A percentile compares a stretch with the other conserved stretches of the same genome.
Evolutionary conservation across 2,797 vertebrate species (phyloP).

Genomic region (Hephaestus fuliginosus): DNA sequence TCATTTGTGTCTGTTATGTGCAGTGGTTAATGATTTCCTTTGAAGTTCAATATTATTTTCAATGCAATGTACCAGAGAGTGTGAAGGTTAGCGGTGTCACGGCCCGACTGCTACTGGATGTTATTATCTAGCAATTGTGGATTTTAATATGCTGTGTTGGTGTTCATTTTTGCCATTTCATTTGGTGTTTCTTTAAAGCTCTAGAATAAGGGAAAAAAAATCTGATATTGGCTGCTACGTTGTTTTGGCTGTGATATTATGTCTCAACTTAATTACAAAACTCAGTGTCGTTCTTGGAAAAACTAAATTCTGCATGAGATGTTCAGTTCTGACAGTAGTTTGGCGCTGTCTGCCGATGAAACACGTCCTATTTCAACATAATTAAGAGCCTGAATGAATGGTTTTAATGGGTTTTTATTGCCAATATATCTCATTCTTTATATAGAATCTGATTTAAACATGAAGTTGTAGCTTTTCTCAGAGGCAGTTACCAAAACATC

Average conservation of each 20-base stretch:
- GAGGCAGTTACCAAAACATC: slow-evolving; percentile 19
- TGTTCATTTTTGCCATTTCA: not conserved
- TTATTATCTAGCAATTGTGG: slow-evolving; percentile 9
- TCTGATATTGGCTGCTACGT: not conserved
- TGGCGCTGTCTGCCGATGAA: not conserved
- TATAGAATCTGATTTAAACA: not conserved
- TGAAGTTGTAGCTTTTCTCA: slow-evolving; percentile 5
- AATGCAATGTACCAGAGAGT: not conserved
- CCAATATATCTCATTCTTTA: not conserved
- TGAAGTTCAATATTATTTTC: slow-evolving; percentile 11
- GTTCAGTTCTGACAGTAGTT: not conserved
- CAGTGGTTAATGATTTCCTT: slow-evolving; percentile 17
- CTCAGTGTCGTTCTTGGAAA: not conserved
- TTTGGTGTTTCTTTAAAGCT: not conserved
- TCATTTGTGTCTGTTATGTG: slow-evolving; percentile 3
- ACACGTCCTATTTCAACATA: not conserved
- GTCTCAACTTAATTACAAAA: not conserved
- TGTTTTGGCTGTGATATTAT: slow-evolving; percentile 7
- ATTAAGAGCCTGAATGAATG: not conserved
- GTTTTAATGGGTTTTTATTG: not conserved
- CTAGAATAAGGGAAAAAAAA: not conserved
- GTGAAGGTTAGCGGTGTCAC: not conserved
- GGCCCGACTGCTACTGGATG: not conserved
- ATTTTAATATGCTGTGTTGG: slow-evolving; percentile 10
- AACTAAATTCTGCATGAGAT: not conserved